Conservation (phyloP, 92 coral and sea anemone genomes). For the Scolanthus callimorphus region DNA sequence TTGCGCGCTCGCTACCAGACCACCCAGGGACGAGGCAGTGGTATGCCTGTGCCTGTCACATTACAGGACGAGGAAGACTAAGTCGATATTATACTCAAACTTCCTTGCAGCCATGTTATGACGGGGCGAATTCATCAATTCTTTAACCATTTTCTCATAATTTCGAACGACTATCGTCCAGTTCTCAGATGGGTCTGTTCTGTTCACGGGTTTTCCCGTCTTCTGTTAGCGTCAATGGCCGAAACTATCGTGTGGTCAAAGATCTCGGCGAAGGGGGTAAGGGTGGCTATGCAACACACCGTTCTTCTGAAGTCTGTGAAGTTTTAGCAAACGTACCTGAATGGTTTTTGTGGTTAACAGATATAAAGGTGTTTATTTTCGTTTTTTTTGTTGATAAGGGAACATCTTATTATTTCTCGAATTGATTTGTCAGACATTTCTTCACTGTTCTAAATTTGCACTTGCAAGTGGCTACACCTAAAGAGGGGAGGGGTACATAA, state of each 20-base stretch:
- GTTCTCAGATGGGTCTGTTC: constrained; percentile 45
- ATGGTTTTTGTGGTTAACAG: background rate
- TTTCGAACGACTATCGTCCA: background rate
- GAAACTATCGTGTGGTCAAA: constrained; percentile 73
- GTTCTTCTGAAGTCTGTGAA: background rate
- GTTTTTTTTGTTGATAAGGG: no score
- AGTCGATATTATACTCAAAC: no score
- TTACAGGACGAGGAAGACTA: no score
- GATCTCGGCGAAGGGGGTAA: constrained; percentile 99
- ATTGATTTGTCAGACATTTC: background rate
- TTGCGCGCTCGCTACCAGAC: no score
- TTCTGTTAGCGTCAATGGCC: constrained; percentile 81
- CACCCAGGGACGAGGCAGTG: no score
- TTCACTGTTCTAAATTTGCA: no score
- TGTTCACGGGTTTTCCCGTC: constrained; percentile 54
- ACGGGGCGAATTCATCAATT: no score
- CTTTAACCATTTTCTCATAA: background rate
- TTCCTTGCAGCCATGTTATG: no score
- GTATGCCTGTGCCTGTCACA: no score
- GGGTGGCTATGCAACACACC: background rate
- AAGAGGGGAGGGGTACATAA: no score
- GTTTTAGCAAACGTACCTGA: background rate
- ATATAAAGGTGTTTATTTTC: background rate
- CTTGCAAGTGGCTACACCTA: no score
- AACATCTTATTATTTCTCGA: background rate